Base-by-base conservation (phyloP, 2,113 vertebrate genomes). In the Microcebus griseorufus region DNA sequence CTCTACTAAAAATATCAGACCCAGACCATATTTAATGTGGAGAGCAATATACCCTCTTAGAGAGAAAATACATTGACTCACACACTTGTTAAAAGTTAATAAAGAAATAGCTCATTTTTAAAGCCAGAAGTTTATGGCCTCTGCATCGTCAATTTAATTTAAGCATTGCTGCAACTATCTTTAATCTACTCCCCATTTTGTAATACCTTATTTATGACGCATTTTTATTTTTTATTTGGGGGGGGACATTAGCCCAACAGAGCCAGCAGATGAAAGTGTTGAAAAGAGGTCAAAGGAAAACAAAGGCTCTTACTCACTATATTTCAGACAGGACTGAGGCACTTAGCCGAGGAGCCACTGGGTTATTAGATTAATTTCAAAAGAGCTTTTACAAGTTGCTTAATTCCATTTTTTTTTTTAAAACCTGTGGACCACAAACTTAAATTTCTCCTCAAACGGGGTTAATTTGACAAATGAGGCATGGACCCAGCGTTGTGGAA, bases 31-130 rank as follows among this genome's bases (percentile, higher is more conserved):
- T 88, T 96, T 89, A 94, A 93, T 14, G 6, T 48, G 25, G 55
- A 93, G n/a, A 32, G 11, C 2, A 0, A 88, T 95, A 88, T 96
- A 87, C 55, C 62, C 85, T 97, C 88, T 91, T 62, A 96, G 94
- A 93, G 96, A 72, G 55, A 25, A 97, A 96, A 92, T 93, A 90
- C 82, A 93, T 45, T 82, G 92, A 85, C 78, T 95, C 88, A 51
- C 2, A 6, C 23, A 80, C 97, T 94, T 97, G 94, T 96, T 98
- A 94, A 76, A 97, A 98, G 96, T 97, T 98, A 98, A 98, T 97
- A 97, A 97, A 98, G 97, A 95, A 97, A 97, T 96, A 96, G 95
- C 88, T 97, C 96, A 98, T 94, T 86, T 98, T 98, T 98, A 96
- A 97, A 93, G 90, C 70, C 88, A 65, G 73, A 93, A 96, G 88